These are phyloP conservation scores for Phainopepla nitens DNA, from an alignment of 2,113 vertebrate genomes.

Conservation along the genomic window DNA sequence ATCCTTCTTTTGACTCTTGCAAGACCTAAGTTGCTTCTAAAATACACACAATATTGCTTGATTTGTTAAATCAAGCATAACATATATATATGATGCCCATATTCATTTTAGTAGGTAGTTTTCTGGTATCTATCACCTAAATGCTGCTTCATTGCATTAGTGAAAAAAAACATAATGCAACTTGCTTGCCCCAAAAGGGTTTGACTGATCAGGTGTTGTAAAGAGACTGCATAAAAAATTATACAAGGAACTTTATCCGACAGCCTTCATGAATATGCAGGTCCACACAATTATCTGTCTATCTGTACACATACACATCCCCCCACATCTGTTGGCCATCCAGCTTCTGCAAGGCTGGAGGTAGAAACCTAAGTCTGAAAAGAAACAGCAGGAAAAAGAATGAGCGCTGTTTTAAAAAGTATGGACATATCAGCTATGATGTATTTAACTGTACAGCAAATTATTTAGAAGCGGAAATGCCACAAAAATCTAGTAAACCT, in stretches of 20 bases:
- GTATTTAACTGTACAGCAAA: neutral
- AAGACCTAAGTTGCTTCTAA: neutral
- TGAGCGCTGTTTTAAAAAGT: neutral
- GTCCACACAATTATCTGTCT: neutral
- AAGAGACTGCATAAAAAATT: neutral
- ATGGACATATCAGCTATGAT: neutral
- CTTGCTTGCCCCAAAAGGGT: neutral
- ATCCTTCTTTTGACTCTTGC: neutral
- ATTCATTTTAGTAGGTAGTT: neutral
- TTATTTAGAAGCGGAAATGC: neutral
- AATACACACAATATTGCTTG: neutral
- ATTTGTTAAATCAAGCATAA: neutral
- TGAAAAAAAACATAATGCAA: neutral
- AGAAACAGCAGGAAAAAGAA: neutral
- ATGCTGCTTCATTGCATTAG: neutral
- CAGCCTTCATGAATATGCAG: neutral
- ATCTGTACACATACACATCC: neutral
- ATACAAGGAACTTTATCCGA: neutral
- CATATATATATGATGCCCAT: neutral
- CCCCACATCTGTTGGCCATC: neutral
- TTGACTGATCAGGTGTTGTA: neutral
- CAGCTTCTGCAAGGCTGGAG: neutral
- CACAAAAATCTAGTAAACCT: neutral
- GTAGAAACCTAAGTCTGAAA: neutral
- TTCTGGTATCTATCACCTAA: neutral